Conservation (phyloP, 2,888 invertebrate genomes). For the Cepaea hortensis region DNA sequence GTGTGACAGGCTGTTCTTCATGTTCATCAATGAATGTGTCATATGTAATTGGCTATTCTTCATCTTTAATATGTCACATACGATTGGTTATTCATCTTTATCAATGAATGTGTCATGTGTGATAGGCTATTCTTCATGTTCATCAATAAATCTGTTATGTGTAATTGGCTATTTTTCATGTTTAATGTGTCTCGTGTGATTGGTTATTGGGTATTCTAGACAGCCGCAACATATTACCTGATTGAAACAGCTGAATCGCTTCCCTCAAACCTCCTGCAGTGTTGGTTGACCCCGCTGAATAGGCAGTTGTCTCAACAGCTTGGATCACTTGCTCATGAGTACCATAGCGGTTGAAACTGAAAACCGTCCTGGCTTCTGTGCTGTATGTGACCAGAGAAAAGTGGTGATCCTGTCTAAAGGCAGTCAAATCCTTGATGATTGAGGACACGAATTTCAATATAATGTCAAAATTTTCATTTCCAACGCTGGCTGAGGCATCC, state of each 20-base stretch:
- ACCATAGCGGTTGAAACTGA: conserved; percentile 64
- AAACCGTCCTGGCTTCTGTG: conserved; percentile 62
- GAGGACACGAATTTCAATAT: conserved; percentile 59
- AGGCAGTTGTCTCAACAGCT: conserved; percentile 60
- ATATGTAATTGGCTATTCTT: too few species aligned
- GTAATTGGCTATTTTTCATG: too few species aligned
- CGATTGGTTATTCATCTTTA: too few species aligned
- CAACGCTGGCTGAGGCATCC: conserved; percentile 68
- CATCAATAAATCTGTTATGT: too few species aligned
- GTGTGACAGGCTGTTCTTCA: too few species aligned
- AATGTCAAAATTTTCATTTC: conserved; percentile 59
- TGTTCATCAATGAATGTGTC: too few species aligned
- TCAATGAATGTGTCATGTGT: too few species aligned
- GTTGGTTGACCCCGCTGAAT: conserved; percentile 67
- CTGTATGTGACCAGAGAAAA: conserved; percentile 67
- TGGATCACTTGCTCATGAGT: conserved; percentile 51
- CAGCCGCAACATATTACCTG: conserved; percentile 5
- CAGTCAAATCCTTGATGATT: conserved; percentile 60
- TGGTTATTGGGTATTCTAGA: too few species aligned
- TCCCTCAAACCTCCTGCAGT: conserved; percentile 65
- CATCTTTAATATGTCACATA: too few species aligned
- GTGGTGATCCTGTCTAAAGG: conserved; percentile 58
- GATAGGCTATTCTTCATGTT: too few species aligned
- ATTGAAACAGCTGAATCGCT: conserved; percentile 56
- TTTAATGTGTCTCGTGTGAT: too few species aligned